A percentile compares a stretch with the other conserved stretches of the same genome.
phyloP scores from a whole-genome alignment of 2,888 invertebrate genomes.

The Dicyrtoma fusca region DNA sequence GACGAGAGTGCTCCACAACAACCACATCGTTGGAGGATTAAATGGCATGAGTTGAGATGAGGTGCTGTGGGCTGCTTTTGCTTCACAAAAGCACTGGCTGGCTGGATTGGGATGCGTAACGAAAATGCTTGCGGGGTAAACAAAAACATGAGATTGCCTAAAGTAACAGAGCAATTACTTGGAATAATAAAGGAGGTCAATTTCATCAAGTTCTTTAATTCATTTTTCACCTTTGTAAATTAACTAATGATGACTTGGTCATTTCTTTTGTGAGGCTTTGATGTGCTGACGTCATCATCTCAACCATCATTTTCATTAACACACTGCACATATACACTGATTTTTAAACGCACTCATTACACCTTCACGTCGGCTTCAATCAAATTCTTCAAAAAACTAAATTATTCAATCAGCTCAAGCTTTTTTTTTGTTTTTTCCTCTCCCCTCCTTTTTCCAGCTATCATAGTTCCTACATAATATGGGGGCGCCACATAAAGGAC shows the following conservation, averaged over 20 bases:
- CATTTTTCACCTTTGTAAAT: constrained; percentile 42
- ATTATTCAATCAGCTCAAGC: constrained; percentile 22
- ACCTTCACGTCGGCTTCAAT: constrained; percentile 30
- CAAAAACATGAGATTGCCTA: constrained; percentile 33
- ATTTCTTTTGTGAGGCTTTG: constrained; percentile 31
- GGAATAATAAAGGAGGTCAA: constrained; percentile 43
- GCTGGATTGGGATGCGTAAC: constrained; percentile 1
- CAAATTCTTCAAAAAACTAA: constrained; percentile 29
- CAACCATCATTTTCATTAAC: constrained; percentile 38
- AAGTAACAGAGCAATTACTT: constrained; percentile 42
- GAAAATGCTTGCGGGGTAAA: constrained; percentile 28
- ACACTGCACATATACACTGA: not conserved
- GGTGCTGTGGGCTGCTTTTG: too few relatives aligned
- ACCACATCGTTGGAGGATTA: not conserved
- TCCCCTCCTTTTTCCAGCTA: not conserved
- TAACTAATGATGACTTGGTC: constrained; percentile 41
- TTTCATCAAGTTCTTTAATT: constrained; percentile 40
- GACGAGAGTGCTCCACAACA: too few relatives aligned
- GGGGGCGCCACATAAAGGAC: too few relatives aligned
- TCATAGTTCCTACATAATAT: too few relatives aligned
- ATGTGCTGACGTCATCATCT: constrained; percentile 39
- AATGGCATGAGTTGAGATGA: too few relatives aligned
- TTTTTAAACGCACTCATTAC: constrained; percentile 23
- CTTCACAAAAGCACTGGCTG: too few relatives aligned
- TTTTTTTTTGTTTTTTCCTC: not conserved